Conservation (phyloP, 2,888 invertebrate species). For the Drosophila putrida region DNA sequence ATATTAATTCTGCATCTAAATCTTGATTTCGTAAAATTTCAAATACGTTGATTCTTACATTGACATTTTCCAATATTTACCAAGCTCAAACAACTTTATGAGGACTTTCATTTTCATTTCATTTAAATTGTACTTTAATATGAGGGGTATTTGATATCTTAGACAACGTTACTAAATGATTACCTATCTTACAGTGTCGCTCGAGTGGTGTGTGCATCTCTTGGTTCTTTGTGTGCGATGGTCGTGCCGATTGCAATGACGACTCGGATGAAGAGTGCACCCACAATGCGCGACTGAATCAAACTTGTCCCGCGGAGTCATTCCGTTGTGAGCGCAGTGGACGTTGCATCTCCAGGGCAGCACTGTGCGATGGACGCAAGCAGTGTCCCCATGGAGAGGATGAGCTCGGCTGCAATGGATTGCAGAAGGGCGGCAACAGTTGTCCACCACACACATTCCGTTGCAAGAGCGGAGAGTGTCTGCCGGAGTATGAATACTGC, state of each 20-base stretch:
- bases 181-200: constrained; percentile 89
- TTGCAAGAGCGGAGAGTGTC: constrained; percentile 93
- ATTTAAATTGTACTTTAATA: no score
- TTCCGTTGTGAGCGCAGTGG: constrained; percentile 90
- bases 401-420: constrained; percentile 89
- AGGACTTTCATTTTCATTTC: no score
- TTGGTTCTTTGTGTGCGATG: constrained; percentile 96
- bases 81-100: no score
- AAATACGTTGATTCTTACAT: no score
- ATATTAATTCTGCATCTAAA: no score
- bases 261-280: constrained; percentile 94
- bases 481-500: constrained; percentile 96
- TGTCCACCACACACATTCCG: constrained; percentile 94
- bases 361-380: constrained; percentile 92
- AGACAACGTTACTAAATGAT: neutral
- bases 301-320: constrained; percentile 89
- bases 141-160: no score
- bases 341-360: constrained; percentile 91
- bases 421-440: constrained; percentile 85
- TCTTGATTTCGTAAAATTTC: no score
- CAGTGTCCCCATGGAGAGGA: constrained; percentile 93
- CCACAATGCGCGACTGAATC: constrained; percentile 84
- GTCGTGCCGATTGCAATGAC: constrained; percentile 92
- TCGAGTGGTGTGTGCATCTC: constrained; percentile 94
- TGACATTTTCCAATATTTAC: no score